Percentiles rank a stretch among this genome's conserved stretches.
Conservation (phyloP, 2,113 vertebrate species). For the Hydrolagus affinis region DNA sequence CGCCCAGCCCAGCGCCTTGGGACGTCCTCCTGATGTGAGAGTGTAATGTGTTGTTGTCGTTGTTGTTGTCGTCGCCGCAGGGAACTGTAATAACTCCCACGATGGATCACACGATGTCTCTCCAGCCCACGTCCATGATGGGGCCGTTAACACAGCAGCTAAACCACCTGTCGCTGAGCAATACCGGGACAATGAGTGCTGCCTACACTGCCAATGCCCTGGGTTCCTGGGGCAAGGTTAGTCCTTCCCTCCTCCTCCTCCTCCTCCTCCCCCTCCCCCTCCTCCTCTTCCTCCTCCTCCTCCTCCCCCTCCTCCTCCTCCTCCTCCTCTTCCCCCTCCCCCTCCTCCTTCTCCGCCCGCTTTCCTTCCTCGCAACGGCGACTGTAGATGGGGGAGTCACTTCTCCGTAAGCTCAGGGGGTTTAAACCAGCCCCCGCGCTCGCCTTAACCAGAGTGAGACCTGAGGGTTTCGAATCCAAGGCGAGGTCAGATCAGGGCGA, state of each 20-base stretch:
- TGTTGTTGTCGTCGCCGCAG: conserved; percentile 43
- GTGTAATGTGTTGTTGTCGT: neutral
- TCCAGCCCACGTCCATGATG: conserved; percentile 78
- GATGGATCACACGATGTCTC: conserved; percentile 78
- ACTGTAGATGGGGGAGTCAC: too few species aligned
- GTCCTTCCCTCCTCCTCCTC: neutral
- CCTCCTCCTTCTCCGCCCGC: too few species aligned
- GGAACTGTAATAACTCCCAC: conserved; percentile 72
- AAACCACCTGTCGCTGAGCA: conserved; percentile 76
- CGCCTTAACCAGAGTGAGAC: too few species aligned
- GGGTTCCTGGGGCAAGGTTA: neutral
- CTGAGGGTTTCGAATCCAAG: too few species aligned
- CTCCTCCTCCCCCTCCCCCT: neutral
- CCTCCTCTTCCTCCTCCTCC: too few species aligned
- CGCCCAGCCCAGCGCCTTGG: neutral
- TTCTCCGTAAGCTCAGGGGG: too few species aligned
- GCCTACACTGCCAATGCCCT: neutral
- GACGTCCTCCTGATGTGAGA: too few species aligned
- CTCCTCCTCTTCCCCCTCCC: too few species aligned
- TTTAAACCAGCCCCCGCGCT: too few species aligned
- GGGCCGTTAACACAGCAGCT: conserved; percentile 77
- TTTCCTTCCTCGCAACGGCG: too few species aligned
- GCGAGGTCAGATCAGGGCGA: too few species aligned
- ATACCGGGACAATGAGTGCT: conserved; percentile 66
- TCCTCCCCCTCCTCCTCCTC: too few species aligned